These are phyloP conservation scores for Characodon lateralis DNA, from an alignment of 2,797 vertebrate genomes.

Conservation along the genomic window DNA sequence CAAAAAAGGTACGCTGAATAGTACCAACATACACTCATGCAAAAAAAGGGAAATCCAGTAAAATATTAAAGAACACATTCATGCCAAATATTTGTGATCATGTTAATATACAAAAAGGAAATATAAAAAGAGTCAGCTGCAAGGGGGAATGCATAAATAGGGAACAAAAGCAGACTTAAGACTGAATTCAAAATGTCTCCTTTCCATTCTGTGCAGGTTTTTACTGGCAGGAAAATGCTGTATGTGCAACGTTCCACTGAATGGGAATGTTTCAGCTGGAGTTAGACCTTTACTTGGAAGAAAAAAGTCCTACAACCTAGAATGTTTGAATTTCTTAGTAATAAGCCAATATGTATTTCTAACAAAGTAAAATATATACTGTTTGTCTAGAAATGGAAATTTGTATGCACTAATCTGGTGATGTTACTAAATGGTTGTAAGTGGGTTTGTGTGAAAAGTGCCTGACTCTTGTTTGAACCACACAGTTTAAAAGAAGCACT, in stretches of 20 bases:
- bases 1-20: conserved; percentile 41
- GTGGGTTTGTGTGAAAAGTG: conserved; percentile 2
- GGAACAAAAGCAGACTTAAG: neutral
- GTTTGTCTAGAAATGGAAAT: neutral
- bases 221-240: neutral
- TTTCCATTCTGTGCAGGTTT: neutral
- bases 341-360: neutral
- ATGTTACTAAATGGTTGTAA: neutral
- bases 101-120: conserved; percentile 23
- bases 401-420: neutral
- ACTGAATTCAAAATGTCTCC: neutral
- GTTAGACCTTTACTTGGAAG: neutral
- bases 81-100: conserved; percentile 40
- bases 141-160: neutral
- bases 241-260: neutral
- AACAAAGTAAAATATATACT: neutral
- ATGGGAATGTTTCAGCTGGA: neutral
- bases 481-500: conserved; percentile 34
- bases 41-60: neutral
- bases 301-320: neutral
- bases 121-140: conserved; percentile 9
- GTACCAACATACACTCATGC: conserved; percentile 41
- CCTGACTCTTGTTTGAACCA: neutral
- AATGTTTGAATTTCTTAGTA: neutral
- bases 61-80: conserved; percentile 47